Evolutionary conservation across 2,113 vertebrate genomes (phyloP), one percentile per base, ranked within the genome.

Genomic region (Psilopsiagon aymara): DNA sequence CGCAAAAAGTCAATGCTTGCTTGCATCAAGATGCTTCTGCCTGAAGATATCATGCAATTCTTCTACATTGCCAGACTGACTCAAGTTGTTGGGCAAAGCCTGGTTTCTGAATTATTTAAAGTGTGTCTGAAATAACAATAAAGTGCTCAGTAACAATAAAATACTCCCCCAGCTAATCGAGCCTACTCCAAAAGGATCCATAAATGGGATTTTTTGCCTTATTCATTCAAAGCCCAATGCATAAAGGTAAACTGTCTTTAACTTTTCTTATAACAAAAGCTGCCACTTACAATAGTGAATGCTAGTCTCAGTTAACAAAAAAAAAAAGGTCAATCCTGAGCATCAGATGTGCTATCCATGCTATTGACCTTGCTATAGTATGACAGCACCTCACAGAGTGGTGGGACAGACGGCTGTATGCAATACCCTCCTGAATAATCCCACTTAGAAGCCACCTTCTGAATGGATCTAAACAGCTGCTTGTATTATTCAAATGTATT

Each of bases 1-100:
- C 52, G 80, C 44, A 92, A 91, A 88, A 79, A 83, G 68, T 63
- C 73, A 67, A 9, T 41, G 69, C 51, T 33, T 86, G 15, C 27
- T 73, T 62, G 10, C 35, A 79, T 76, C 19, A 33, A 18, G 74
- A 52, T 76, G 59, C 24, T 89, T 19, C 44, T 69, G 31, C 57
- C 49, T 76, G 53, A 88, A 91, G 57, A 66, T 44, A 84, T 13
- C 2, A 0, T 66, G 71, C 39, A 47, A 18, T 68, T 60, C 46
- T 27, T 49, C 77, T 35, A 43, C 4, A 10, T 5, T 90, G n/a
- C 43, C 51, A 51, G 29, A 39, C 10, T 68, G 60, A 74, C 2
- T 2, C 21, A 60, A 33, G 71, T 27, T 35, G 11, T 37, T 70
- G 51, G 37, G 33, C 8, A 88, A 89, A 93, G 55, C 11, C 57